A percentile compares a stretch with the other conserved stretches of the same genome.
Evolutionary conservation across 64 coral and sea anemone genomes (phyloP).

Genomic region (Montipora capricornis): DNA sequence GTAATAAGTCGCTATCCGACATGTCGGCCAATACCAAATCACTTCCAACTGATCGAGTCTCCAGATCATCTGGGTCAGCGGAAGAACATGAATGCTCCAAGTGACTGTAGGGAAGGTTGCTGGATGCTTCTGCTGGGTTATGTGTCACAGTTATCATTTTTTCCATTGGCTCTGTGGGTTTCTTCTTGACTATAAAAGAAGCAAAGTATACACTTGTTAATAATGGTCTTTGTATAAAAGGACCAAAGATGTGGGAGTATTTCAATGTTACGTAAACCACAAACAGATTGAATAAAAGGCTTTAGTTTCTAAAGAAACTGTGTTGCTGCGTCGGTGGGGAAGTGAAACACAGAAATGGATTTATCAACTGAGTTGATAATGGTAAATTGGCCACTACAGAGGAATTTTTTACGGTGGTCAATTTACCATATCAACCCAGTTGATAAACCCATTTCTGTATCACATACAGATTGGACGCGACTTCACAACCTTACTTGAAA

Average conservation of each 20-base stretch:
- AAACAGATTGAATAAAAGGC: too few relatives aligned
- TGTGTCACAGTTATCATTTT: slow-evolving; percentile 1
- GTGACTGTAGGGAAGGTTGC: not conserved
- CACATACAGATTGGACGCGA: too few relatives aligned
- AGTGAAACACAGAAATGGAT: too few relatives aligned
- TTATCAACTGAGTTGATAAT: too few relatives aligned
- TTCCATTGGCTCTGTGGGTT: slow-evolving; percentile 10
- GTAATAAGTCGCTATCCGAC: slow-evolving; percentile 48
- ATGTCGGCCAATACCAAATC: slow-evolving; percentile 39
- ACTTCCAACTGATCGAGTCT: slow-evolving; percentile 1
- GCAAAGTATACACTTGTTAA: not conserved
- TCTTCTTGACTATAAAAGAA: slow-evolving; percentile 4
- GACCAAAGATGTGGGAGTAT: too few relatives aligned
- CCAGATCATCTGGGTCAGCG: slow-evolving; percentile 5
- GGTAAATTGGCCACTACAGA: too few relatives aligned
- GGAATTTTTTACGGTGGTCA: too few relatives aligned
- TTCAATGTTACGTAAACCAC: not conserved
- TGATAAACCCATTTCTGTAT: too few relatives aligned
- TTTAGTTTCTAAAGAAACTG: too few relatives aligned
- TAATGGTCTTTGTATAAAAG: not conserved
- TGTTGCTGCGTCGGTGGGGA: too few relatives aligned
- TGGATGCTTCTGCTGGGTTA: not conserved
- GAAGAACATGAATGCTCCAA: not conserved
- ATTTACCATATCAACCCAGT: too few relatives aligned
- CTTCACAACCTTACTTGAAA: too few relatives aligned